Conservation (phyloP, 2,888 invertebrate genomes). For the Nephrotoma flavescens region DNA sequence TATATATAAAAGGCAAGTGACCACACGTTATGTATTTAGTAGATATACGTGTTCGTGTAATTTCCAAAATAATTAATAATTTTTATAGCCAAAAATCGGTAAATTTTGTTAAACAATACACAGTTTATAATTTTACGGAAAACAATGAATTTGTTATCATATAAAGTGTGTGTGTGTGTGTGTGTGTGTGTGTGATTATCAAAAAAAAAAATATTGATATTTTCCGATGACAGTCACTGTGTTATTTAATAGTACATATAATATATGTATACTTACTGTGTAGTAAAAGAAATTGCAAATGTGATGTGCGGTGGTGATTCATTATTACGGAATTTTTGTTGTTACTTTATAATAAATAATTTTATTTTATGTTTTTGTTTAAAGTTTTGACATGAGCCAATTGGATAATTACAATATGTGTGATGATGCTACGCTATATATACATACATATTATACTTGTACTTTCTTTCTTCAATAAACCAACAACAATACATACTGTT, state of each 20-base stretch:
- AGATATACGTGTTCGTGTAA: background rate
- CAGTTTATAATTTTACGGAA: background rate
- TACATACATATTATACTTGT: background rate
- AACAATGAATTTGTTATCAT: background rate
- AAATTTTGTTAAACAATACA: background rate
- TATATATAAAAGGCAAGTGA: background rate
- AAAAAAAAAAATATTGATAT: background rate
- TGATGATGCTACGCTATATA: background rate
- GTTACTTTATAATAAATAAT: background rate
- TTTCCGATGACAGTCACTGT: background rate
- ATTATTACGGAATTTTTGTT: background rate
- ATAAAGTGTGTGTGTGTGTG: background rate
- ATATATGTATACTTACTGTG: too few species aligned
- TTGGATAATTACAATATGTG: background rate
- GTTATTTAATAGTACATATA: background rate
- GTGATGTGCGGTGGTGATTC: background rate
- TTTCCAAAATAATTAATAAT: background rate
- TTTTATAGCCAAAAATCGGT: background rate
- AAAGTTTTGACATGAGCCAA: background rate
- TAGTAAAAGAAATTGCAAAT: background rate
- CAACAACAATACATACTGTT: background rate
- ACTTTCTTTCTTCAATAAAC: background rate
- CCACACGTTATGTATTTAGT: background rate
- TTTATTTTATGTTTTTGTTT: background rate
- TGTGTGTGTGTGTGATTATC: background rate